Conservation (phyloP, 2,797 vertebrate genomes). For the Helostoma temminkii region DNA sequence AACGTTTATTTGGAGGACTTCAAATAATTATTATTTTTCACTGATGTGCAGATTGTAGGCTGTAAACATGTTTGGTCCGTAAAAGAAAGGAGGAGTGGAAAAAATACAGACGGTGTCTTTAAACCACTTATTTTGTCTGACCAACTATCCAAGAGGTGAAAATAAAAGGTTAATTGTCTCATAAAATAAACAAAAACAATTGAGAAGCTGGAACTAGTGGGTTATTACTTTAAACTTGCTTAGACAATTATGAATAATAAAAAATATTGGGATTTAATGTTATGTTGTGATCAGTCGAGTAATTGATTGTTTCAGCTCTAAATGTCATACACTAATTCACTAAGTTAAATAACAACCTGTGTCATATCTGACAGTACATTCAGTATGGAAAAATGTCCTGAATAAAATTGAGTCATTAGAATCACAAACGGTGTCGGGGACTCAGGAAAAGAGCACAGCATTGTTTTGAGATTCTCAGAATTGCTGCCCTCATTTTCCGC, state of each 20-base stretch:
- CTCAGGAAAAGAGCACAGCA: conserved; percentile 9
- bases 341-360: conserved; percentile 1
- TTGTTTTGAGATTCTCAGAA: conserved; percentile 71
- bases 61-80: background rate
- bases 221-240: too few relatives aligned
- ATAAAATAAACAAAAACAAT: background rate
- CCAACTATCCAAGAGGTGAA: too few relatives aligned
- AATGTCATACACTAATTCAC: too few relatives aligned
- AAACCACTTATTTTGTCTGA: too few relatives aligned
- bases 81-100: background rate
- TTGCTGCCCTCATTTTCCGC: conserved; percentile 83
- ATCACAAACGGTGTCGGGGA: conserved; percentile 14
- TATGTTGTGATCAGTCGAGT: too few relatives aligned
- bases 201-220: too few relatives aligned
- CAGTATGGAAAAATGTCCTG: background rate
- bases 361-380: conserved; percentile 9
- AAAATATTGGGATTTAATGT: too few relatives aligned
- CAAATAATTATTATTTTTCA: too few relatives aligned
- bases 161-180: background rate
- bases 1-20: conserved; percentile 1
- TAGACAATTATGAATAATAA: too few relatives aligned
- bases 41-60: background rate
- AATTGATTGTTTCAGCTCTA: too few relatives aligned
- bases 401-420: conserved; percentile 26
- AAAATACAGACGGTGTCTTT: background rate